Evolutionary conservation across 2,888 invertebrate species (phyloP), one percentile per base, ranked within the genome.

Genomic region (Bedellia somnulentella): DNA sequence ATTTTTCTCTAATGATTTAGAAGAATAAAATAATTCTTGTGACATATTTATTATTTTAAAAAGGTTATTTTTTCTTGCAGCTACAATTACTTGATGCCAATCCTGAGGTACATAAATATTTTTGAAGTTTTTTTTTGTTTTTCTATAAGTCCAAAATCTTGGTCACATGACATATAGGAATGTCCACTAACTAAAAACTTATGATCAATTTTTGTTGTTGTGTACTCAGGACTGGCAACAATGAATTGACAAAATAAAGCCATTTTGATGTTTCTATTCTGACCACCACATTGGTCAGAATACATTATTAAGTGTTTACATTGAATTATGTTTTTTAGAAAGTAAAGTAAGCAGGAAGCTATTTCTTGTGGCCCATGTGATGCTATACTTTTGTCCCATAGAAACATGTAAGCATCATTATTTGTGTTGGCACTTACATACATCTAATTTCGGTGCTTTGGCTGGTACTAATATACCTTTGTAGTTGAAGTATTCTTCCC

Each of bases 221-320:
- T 18, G 9, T 6, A 18, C 18, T 18, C 18, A 18, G 9, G 18
- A 18, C 9, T 18, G 18, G 18, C 5, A 18, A 6, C 18, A 18
- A 18, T 18, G 18, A 6, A 18, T 18, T 18, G 18, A 9, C 18
- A 18, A 9, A 18, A 6, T 6, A 18, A 9, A 18, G 25, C 25
- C 5, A 25, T 25, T 5, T 25, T 10, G 12, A 10, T 25, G 25
- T 25, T 25, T 25, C 13, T 25, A 14, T 25, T 25, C 14, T 25
- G 25, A n/a, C 25, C 25, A 12, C 25, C 25, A 25, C 25, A 25
- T 12, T 10, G 10, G 25, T 25, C 25, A 12, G 25, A 23, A 23
- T 23, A 23, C n/a, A n/a, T n/a, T n/a, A n/a, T n/a, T n/a, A n/a
- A n/a, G n/a, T n/a, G n/a, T n/a, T n/a, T n/a, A n/a, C n/a, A n/a